These are phyloP conservation scores for Drosophila kikkawai DNA, from an alignment of 1,140 invertebrate genomes.

Conservation along the genomic window DNA sequence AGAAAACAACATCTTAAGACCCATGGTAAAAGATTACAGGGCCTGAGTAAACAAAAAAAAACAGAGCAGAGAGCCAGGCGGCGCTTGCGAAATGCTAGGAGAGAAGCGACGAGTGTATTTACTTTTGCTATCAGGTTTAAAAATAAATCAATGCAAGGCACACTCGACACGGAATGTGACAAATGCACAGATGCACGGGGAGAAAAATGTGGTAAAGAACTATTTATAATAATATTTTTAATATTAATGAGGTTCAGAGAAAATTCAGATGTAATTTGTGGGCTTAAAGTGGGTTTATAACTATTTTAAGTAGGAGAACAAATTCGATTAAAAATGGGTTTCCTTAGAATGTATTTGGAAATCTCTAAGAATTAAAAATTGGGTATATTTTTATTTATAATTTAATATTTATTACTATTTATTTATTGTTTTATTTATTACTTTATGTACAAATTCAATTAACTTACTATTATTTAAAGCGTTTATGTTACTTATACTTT, in stretches of 20 bases:
- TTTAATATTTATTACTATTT: no score
- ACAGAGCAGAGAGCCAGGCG: constrained; percentile 19
- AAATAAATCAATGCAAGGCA: constrained; percentile 75
- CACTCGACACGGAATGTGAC: constrained; percentile 57
- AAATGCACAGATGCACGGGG: constrained; percentile 36
- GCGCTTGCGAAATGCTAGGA: constrained; percentile 23
- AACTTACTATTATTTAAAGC: no score
- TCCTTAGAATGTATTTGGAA: no score
- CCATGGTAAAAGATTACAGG: constrained; percentile 17
- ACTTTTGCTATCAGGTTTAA: constrained; percentile 66
- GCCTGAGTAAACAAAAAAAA: constrained; percentile 13
- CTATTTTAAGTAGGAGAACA: no score
- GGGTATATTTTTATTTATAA: no score
- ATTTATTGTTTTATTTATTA: background rate
- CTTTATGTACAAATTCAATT: background rate
- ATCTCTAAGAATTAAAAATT: no score
- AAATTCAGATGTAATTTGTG: no score
- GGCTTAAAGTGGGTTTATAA: no score
- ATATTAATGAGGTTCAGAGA: no score
- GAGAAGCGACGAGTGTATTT: constrained; percentile 53
- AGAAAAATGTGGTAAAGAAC: background rate
- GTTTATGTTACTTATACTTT: no score
- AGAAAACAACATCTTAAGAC: constrained; percentile 34
- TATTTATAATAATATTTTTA: no score
- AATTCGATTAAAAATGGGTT: no score